Base-by-base conservation (phyloP, 53 echinoderm and acorn worm genomes). In the Pentamera pediparva region DNA sequence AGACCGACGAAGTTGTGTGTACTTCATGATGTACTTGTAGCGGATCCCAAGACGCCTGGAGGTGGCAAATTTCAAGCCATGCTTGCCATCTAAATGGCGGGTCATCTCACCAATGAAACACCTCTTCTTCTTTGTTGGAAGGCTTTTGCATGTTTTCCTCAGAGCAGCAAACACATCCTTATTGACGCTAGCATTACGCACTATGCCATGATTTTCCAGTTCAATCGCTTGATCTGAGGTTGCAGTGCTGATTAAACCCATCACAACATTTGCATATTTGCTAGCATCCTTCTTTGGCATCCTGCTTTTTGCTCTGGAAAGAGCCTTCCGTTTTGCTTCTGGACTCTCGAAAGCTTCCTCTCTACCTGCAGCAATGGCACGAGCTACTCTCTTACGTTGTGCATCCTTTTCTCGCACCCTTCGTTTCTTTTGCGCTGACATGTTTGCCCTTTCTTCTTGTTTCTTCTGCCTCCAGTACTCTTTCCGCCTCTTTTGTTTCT, bases 181-280 rank as follows among this genome's bases (percentile, higher is more conserved):
- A 5, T 52, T 27, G 56, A 29, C 4, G 13, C 11, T 31, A 8
- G 3, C 26, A 9, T 6, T 4, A 22, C 26, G 10, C 10, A 27
- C 36, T 15, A 64, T 37, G 19, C 64, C 39, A 13, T 15, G 39
- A 22, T 39, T 64, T 38, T 11, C 6, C 11, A 64, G 39, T 39
- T 33, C 65, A 35, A 24, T 24, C n/a, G 15, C n/a, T 36, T 64
- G n/a, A 39, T 5, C 20, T 7, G 36, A 40, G 25, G 35, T 64
- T 64, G 32, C 34, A 9, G 35, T 31, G 35, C 17, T 8, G 20
- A 61, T 61, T 4, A 61, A 32, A 4, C 62, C 34, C 17, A 20
- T 32, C 11, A 61, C 62, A 32, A 61, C 62, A 34, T 30, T 20
- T 17, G 62, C 62, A 32, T 61, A 61, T 17, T 61, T 31, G 59